Conservation (phyloP, 2,888 invertebrate genomes). For the Epistrophella euchroma region DNA sequence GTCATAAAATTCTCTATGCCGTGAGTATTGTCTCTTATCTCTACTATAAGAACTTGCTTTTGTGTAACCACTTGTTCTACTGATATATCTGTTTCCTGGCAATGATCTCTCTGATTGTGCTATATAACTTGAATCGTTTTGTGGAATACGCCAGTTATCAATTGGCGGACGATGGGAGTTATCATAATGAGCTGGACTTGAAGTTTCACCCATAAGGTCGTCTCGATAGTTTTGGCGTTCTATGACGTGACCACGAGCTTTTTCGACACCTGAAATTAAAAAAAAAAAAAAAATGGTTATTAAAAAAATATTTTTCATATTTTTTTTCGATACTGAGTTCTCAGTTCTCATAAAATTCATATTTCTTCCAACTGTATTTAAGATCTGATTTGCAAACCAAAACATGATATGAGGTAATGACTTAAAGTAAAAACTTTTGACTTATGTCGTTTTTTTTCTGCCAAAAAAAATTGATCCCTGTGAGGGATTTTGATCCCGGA, state of each 20-base stretch:
- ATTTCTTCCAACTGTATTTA: too few relatives aligned
- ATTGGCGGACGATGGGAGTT: background rate
- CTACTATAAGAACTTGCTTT: background rate
- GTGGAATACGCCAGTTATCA: background rate
- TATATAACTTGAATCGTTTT: background rate
- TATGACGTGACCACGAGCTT: conserved; percentile 88
- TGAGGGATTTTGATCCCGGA: too few relatives aligned
- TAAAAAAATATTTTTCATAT: background rate
- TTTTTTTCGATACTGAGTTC: background rate
- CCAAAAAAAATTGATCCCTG: too few relatives aligned
- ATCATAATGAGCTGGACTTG: background rate
- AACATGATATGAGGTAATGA: too few relatives aligned
- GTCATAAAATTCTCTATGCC: background rate
- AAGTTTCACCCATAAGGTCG: background rate
- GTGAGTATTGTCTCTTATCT: background rate
- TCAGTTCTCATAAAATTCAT: too few relatives aligned
- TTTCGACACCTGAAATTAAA: conserved; percentile 85
- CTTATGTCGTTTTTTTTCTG: too few relatives aligned
- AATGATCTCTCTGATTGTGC: background rate
- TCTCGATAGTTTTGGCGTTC: conserved; percentile 86
- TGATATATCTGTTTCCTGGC: background rate
- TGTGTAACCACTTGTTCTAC: background rate
- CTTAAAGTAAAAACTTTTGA: too few relatives aligned
- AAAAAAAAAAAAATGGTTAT: background rate
- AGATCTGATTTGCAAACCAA: too few relatives aligned